Percentiles rank a stretch among this genome's conserved stretches.
phyloP scores from a whole-genome alignment of 2,888 invertebrate species.

The Drosophila multiciliata region DNA sequence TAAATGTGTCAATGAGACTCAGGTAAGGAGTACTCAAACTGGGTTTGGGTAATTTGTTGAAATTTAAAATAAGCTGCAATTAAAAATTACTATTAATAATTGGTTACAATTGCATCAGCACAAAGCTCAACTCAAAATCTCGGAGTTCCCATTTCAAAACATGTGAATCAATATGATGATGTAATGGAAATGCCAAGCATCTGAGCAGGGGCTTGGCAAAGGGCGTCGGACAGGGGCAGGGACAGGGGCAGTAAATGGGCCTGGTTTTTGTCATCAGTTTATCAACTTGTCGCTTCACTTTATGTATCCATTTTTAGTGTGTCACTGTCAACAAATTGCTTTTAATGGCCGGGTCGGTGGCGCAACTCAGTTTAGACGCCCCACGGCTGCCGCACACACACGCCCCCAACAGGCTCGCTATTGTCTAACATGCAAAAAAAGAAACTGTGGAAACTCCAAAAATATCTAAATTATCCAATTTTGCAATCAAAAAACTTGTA shows the following conservation, averaged over 20 bases:
- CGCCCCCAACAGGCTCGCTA: background rate
- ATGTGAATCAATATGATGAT: conserved; percentile 38
- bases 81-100: background rate
- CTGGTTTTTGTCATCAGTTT: conserved; percentile 50
- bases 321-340: conserved; percentile 81
- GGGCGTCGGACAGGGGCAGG: background rate
- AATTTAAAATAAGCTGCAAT: background rate
- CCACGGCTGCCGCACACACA: conserved; percentile 23
- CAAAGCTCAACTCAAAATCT: background rate
- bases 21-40: background rate
- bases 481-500: background rate
- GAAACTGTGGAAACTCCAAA: background rate
- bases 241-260: conserved; percentile 18
- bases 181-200: conserved; percentile 24
- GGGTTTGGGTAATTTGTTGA: background rate
- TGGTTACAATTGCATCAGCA: background rate
- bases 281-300: conserved; percentile 61
- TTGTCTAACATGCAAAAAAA: background rate
- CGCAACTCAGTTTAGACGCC: conserved; percentile 22
- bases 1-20: no score
- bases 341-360: conserved; percentile 73
- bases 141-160: background rate
- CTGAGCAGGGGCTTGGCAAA: background rate
- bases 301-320: conserved; percentile 76
- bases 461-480: background rate